These are phyloP conservation scores for Charadrius vociferus DNA, from an alignment of 2,113 vertebrate species.

Conservation along the genomic window DNA sequence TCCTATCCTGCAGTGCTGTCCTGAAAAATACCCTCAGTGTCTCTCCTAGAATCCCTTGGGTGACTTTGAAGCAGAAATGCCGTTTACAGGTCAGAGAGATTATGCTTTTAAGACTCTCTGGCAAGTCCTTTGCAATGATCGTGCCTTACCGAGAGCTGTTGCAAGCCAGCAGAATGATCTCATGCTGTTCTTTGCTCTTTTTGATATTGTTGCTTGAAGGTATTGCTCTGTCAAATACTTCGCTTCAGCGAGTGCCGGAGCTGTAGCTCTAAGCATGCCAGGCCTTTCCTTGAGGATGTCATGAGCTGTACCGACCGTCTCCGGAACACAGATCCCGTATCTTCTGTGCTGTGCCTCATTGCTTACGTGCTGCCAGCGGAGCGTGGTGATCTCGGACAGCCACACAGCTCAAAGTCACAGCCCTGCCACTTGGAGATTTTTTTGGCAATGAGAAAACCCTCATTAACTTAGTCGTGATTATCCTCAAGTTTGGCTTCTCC, in stretches of 20 bases:
- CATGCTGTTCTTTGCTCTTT: no score
- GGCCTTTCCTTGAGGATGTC: neutral
- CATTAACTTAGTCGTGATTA: neutral
- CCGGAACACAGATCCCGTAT: neutral
- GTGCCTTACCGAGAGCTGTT: neutral
- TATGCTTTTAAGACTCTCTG: neutral
- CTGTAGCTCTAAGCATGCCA: neutral
- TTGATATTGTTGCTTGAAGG: no score
- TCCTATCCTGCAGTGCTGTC: neutral
- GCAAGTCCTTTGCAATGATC: neutral
- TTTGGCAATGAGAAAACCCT: neutral
- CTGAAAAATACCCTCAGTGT: neutral
- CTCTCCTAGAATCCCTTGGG: neutral
- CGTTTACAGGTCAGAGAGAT: neutral
- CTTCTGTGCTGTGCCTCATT: no score
- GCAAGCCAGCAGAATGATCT: neutral
- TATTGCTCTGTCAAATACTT: neutral
- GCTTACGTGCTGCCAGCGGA: neutral
- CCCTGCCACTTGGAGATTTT: no score
- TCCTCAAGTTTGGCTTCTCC: neutral
- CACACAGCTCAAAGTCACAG: no score
- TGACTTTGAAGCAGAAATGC: neutral
- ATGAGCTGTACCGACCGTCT: fast-evolving
- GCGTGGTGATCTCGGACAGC: neutral
- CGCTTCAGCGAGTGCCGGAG: neutral